Conservation (phyloP, 2,797 vertebrate genomes). For the Clarias platycephalus region DNA sequence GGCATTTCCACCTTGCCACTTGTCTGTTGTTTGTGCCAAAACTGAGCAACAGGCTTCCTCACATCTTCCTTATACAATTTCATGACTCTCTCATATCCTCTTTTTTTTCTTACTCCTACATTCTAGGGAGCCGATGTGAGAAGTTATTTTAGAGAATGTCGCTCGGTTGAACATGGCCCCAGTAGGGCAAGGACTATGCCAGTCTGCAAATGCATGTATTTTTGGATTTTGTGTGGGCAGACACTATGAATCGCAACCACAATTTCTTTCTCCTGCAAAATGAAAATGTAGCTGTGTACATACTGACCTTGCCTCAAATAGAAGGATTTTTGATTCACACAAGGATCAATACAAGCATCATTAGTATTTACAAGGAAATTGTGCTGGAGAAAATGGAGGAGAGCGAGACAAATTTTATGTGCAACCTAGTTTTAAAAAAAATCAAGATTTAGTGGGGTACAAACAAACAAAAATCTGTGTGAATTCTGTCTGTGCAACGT, state of each 20-base stretch:
- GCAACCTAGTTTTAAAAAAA: neutral
- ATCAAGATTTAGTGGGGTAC: neutral
- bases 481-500: neutral
- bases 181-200: slow-evolving; percentile 27
- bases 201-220: slow-evolving; percentile 39
- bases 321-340: neutral
- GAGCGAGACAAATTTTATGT: neutral
- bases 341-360: neutral
- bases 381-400: neutral
- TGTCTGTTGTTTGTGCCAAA: neutral
- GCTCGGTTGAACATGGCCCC: slow-evolving; percentile 24
- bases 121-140: slow-evolving; percentile 5
- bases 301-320: neutral
- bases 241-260: slow-evolving; percentile 32
- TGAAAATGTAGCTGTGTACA: slow-evolving; percentile 28
- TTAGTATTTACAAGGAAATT: neutral
- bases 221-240: slow-evolving; percentile 47
- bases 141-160: slow-evolving; percentile 33
- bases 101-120: neutral
- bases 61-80: neutral
- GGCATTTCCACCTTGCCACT: slow-evolving; percentile 16
- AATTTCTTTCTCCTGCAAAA: slow-evolving; percentile 37
- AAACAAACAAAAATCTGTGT: neutral
- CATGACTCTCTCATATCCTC: neutral
- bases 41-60: neutral